Percentiles rank a stretch among this genome's conserved stretches.
phyloP scores from a whole-genome alignment of 2,888 invertebrate species.

The Harpalus rufipes region DNA sequence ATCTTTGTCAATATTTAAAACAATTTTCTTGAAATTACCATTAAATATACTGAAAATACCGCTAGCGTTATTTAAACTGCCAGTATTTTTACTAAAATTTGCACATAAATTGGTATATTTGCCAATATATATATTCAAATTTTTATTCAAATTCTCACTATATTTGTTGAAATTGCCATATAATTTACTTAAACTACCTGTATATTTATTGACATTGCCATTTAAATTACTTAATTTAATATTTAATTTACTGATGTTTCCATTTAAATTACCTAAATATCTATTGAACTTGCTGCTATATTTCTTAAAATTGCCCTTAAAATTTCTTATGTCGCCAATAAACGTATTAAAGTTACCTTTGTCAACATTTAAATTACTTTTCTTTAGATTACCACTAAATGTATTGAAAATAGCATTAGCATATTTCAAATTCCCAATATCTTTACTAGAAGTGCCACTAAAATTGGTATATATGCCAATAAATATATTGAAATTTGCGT shows the following conservation, averaged over 20 bases:
- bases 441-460: too few relatives aligned
- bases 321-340: neutral
- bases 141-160: neutral
- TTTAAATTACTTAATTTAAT: neutral
- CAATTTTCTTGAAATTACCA: too few relatives aligned
- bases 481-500: too few relatives aligned
- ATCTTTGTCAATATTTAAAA: too few relatives aligned
- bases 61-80: neutral
- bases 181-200: slow-evolving; percentile 1
- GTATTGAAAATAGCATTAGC: neutral
- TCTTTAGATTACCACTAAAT: neutral
- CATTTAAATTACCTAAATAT: slow-evolving; percentile 4
- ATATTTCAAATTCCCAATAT: too few relatives aligned
- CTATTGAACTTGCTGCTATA: neutral
- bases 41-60: neutral
- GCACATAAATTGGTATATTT: slow-evolving; percentile 1
- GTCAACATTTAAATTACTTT: neutral
- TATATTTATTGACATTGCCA: neutral
- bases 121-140: neutral
- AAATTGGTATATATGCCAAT: too few relatives aligned
- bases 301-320: slow-evolving; percentile 27
- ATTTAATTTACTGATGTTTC: neutral
- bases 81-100: slow-evolving; percentile 4
- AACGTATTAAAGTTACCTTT: neutral
- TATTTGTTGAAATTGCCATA: neutral